Evolutionary conservation across 2,797 vertebrate genomes (phyloP), one percentile per base, ranked within the genome.

Genomic region (Cebuella pygmaea): DNA sequence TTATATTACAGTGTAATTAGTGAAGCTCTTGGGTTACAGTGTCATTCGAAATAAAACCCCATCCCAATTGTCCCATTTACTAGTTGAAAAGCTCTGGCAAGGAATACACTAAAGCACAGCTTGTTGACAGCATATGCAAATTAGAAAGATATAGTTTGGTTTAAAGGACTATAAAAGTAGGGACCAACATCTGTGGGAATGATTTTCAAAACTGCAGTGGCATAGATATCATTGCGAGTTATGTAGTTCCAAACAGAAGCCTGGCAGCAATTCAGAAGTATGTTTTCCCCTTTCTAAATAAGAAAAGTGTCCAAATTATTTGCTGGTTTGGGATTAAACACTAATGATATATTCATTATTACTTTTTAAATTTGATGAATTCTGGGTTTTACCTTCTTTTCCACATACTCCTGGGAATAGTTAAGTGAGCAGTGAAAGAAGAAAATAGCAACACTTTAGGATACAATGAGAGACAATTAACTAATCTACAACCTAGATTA

Each of bases 1-100:
- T 97, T 97, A 97, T 86, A 90, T 50, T 52, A 57, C 72, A 79
- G 41, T 70, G 4, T 88, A 14, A 95, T 97, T 97, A 96, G 88
- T 94, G 46, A 50, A 6, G n/a, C 86, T 89, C 75, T 55, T 57
- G 88, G 83, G 76, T 95, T 96, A 85, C 80, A 48, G 19, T 41
- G 27, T 94, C 72, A 82, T 80, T 81, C 0, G n/a, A 94, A 97
- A 94, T 88, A 76, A 94, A 92, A 76, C 1, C 20, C 13, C 72
- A 67, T 46, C 48, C 20, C 3, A 24, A 81, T 12, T 61, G 15
- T 82, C 84, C 22, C 36, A 39, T 92, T 81, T 92, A 41, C 44
- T 76, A 30, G 39, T 88, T 27, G 90, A 26, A 80, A 91, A 78
- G 7, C 59, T 93, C 67, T 70, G 81, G 78, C 61, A 76, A 14